Conservation (phyloP, 1,140 invertebrate species). For the Triops longicaudatus region DNA sequence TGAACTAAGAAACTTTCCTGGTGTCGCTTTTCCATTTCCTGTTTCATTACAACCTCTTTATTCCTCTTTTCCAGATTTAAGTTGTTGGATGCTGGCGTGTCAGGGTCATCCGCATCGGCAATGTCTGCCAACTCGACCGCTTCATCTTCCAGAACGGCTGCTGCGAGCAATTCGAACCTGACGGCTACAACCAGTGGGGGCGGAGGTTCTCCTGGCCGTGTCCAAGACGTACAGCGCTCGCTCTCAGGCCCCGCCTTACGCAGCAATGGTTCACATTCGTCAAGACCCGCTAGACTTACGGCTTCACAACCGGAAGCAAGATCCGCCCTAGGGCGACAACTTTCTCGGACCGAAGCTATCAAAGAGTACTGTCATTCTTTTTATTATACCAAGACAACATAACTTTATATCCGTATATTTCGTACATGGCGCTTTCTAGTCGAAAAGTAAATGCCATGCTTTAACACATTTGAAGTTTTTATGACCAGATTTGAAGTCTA, state of each 20-base stretch:
- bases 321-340: background rate
- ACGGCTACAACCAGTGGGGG: background rate
- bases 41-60: background rate
- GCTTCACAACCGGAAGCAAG: slow-evolving; percentile 7
- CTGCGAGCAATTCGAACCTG: background rate
- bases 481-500: no score
- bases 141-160: background rate
- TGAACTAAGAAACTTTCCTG: background rate
- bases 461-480: no score
- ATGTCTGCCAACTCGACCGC: background rate
- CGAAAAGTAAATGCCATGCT: background rate
- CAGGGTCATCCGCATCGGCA: background rate
- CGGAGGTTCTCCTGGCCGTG: background rate
- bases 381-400: background rate
- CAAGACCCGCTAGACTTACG: background rate
- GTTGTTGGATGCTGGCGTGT: background rate
- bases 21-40: background rate
- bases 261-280: background rate
- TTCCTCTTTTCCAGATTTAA: background rate
- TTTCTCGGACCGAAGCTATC: slow-evolving; percentile 25
- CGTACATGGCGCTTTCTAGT: background rate
- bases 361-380: slow-evolving; percentile 24
- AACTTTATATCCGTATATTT: background rate
- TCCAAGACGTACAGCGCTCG: background rate
- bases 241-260: background rate